Base-by-base conservation (phyloP, 1,140 invertebrate genomes). In the Panagrolaimus sp. region DNA sequence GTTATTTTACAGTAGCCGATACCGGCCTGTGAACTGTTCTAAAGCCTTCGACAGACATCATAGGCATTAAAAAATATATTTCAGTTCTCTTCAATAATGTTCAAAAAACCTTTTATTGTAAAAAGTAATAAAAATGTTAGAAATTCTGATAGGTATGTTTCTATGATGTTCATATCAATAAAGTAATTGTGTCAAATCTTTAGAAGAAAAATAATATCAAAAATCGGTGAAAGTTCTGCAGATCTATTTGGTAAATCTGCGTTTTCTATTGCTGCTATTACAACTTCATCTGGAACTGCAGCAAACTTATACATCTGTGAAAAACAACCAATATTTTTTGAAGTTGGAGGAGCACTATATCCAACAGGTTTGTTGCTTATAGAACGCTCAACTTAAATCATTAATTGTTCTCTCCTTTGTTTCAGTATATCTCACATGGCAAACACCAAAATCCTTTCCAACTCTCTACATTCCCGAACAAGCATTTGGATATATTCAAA, bases 41-140 rank as follows among this genome's bases (percentile, higher is more conserved):
- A n/a, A n/a, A n/a, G n/a, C n/a, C n/a, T n/a, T n/a, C n/a, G n/a
- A n/a, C n/a, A 38, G 31, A 38, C 31, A 38, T 38, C 7, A 4
- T 38, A 38, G 2, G 31, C 2, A 38, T 2, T 7, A 2, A 38
- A 38, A 38, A 38, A 38, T 38, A 38, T 38, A 20, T n/a, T 20
- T 27, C 51, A 57, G 8, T n/a, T n/a, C n/a, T n/a, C n/a, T n/a
- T n/a, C 27, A 20, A n/a, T 16, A 20, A 75, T 75, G 74, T 75
- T 75, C 51, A 68, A 70, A 48, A 74, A 74, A 31, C 69, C 72
- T 8, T 75, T 75, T 44, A 51, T 16, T 13, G 73, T 75, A 13
- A 75, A 74, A 63, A 72, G 68, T 14, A 75, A 74, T 38, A 70
- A 65, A 9, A 72, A 66, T 64, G 38, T 75, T 16, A 20, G 68